Evolutionary conservation across 2,888 invertebrate genomes (phyloP), one percentile per base, ranked within the genome.

Genomic region (Glyphotaelius pellucidus): DNA sequence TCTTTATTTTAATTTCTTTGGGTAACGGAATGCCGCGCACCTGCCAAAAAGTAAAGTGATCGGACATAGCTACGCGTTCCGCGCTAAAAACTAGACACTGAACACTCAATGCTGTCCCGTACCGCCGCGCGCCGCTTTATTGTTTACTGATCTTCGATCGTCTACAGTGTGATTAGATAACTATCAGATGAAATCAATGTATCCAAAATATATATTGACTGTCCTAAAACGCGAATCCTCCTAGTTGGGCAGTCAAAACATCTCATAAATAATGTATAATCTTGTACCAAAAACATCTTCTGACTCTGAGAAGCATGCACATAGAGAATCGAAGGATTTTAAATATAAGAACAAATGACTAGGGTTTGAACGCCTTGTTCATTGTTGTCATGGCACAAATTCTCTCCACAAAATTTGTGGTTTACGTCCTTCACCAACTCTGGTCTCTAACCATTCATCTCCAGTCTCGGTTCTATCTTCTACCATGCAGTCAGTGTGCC

Each of bases 11-110:
- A n/a, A 67, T 67, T 67, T 67, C 67, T 67, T 67, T n/a, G 47
- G 25, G 5, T 86, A 86, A 86, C 86, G 86, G 86, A 86, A 86
- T 86, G 86, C 86, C 42, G 47, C n/a, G 47, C 86, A 86, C 86
- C 86, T 86, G 86, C 86, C 38, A 42, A 30, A 67, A 67, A 67
- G 47, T 47, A 35, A 30, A 86, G 86, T 42, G 86, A 30, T 14
- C 42, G 47, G 38, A 42, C 38, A 86, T 86, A 86, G 30, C 86
- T 86, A 42, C 42, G 42, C 42, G 86, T n/a, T 86, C 42, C 25
- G 86, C 86, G 3, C 86, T 42, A 86, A 86, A 86, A 86, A 86
- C 86, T 86, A 42, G 42, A 35, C 25, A 12, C 42, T 30, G 42
- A 86, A 42, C 86, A 42, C 42, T 42, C 83, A 42, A 42, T 42